Evolutionary conservation across 2,113 vertebrate genomes (phyloP).

Genomic region (Hemibagrus wyckioides): DNA sequence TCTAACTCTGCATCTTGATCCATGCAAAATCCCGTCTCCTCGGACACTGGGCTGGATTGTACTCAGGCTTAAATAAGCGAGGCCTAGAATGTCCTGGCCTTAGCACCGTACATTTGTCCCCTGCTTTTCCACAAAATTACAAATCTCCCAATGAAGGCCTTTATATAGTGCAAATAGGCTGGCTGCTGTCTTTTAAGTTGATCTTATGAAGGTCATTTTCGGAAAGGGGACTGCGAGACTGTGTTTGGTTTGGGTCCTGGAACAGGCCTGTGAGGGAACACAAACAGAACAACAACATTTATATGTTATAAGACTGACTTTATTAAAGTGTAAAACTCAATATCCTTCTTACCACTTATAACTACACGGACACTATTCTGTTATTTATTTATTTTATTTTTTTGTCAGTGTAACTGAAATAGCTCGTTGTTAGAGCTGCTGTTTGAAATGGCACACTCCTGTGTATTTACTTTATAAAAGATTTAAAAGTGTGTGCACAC

Average conservation of each 20-base stretch:
- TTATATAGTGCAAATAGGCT: constrained; percentile 78
- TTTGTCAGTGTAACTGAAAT: not conserved
- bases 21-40: constrained; percentile 68
- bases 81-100: constrained; percentile 40
- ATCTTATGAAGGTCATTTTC: constrained; percentile 73
- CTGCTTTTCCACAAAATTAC: constrained; percentile 52
- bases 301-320: not conserved
- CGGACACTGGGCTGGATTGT: constrained; percentile 30
- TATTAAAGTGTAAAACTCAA: not conserved
- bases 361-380: not conserved
- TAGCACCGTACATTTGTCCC: constrained; percentile 39
- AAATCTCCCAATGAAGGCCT: constrained; percentile 57
- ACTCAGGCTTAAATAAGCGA: constrained; percentile 19
- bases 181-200: constrained; percentile 53
- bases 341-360: not conserved
- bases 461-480: constrained; percentile 3
- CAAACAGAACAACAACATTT: constrained; percentile 33
- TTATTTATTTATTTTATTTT: not conserved
- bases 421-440: not conserved
- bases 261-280: constrained; percentile 66
- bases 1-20: constrained; percentile 71
- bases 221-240: constrained; percentile 66
- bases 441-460: not conserved
- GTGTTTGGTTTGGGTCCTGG: constrained; percentile 77
- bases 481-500: not conserved